A percentile compares a stretch with the other conserved stretches of the same genome.
Conservation (phyloP, 2,888 invertebrate genomes). For the Biston stratarius region DNA sequence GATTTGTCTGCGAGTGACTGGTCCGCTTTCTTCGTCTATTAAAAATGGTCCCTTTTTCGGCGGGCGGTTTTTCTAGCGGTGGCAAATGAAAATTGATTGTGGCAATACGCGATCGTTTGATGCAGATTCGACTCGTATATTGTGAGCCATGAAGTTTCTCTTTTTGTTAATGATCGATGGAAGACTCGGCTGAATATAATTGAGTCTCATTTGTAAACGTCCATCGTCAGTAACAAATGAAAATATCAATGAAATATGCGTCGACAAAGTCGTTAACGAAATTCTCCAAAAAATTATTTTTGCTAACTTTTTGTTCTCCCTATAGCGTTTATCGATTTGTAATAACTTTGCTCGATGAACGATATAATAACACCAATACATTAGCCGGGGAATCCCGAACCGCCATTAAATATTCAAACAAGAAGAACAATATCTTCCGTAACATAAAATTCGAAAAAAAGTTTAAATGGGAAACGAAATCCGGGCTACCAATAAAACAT, state of each 20-base stretch:
- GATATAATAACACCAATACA: constrained; percentile 57
- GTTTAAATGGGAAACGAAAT: constrained; percentile 78
- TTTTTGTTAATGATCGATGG: constrained; percentile 71
- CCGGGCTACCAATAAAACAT: constrained; percentile 78
- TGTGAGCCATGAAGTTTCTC: constrained; percentile 67
- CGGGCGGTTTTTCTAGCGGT: constrained; percentile 50
- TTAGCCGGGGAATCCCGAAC: constrained; percentile 50
- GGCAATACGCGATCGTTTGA: constrained; percentile 76
- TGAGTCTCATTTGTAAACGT: constrained; percentile 51
- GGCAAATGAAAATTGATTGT: constrained; percentile 76
- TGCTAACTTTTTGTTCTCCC: background rate
- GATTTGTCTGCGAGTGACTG: constrained; percentile 83
- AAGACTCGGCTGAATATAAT: constrained; percentile 48
- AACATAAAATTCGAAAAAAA: constrained; percentile 82
- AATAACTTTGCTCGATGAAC: constrained; percentile 32
- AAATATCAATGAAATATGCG: constrained; percentile 34
- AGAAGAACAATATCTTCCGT: constrained; percentile 77
- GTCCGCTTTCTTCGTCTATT: constrained; percentile 78
- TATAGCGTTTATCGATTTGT: constrained; percentile 21
- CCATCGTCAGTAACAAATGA: constrained; percentile 24
- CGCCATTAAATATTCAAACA: constrained; percentile 50
- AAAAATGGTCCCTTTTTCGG: constrained; percentile 74
- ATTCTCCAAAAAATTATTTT: background rate
- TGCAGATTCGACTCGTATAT: constrained; percentile 73
- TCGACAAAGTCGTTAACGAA: background rate